Percentiles rank a stretch among this genome's conserved stretches.
These are phyloP conservation scores for Ammospiza nelsoni DNA, from an alignment of 2,113 vertebrate species.

Conservation along the genomic window DNA sequence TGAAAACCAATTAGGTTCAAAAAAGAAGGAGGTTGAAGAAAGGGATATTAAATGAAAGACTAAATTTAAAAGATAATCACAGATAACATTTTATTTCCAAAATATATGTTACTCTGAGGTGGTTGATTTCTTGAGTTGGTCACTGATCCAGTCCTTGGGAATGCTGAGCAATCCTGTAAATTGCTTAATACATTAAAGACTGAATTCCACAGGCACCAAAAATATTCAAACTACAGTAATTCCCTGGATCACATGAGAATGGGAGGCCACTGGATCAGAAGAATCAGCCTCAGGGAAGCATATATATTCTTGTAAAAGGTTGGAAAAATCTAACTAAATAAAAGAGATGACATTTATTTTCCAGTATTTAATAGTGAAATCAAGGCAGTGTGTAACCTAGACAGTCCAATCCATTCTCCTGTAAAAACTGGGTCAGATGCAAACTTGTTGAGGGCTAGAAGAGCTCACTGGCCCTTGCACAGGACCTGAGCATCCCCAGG, in stretches of 20 bases:
- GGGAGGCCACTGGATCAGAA: not conserved
- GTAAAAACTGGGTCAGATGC: not conserved
- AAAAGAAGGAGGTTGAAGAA: conserved; percentile 51
- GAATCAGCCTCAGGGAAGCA: conserved; percentile 38
- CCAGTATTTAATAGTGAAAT: not conserved
- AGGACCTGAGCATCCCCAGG: not conserved
- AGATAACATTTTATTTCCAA: not conserved
- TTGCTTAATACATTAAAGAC: not conserved
- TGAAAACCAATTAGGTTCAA: conserved; percentile 81
- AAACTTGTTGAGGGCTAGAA: not conserved
- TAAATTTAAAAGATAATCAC: conserved; percentile 11
- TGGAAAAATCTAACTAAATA: not conserved
- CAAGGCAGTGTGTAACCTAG: not conserved
- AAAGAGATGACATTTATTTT: not conserved
- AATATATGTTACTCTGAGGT: conserved; percentile 36
- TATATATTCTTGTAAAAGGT: not conserved
- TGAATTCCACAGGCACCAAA: not conserved
- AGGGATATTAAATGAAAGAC: conserved; percentile 38
- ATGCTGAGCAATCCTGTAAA: not conserved
- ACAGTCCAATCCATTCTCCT: not conserved
- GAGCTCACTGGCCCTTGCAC: not conserved
- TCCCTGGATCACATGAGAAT: not conserved
- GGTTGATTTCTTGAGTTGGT: not conserved
- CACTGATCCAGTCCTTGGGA: not conserved
- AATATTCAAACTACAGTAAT: not conserved